Evolutionary conservation across 2,113 vertebrate species (phyloP), one percentile per base, ranked within the genome.

Genomic region (Dermatemys mawii): DNA sequence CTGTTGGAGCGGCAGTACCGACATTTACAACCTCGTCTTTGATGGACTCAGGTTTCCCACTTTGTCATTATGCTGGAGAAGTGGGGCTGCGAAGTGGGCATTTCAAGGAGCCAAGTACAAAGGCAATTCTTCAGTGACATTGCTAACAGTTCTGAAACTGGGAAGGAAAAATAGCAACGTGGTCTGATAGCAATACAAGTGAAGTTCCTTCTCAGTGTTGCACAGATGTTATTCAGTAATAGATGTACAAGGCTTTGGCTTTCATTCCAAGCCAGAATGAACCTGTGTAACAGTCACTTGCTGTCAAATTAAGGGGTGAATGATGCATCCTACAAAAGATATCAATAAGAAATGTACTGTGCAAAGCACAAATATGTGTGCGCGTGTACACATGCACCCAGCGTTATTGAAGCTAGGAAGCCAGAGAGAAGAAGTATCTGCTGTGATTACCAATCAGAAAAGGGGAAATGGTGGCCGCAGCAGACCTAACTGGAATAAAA

Each of bases 61-160:
- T 85, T n/a, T 49, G 8, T 21, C 91, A 55, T 49, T 60, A 51
- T 49, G 35, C 12, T n/a, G 53, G 80, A 19, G 44, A 49, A n/a
- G 27, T 46, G 57, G 6, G 51, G 27, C 51, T 94, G 44, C 81
- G 53, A 89, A 87, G 32, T 8, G 85, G 76, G 55, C 73, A 84
- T 78, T 70, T 57, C 4, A 29, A 29, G 3, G n/a, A 50, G 86
- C 50, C 81, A 84, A 89, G 5, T 1, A 49, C 35, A 46, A 85
- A 67, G 21, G 57, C 44, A 48, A 16, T 32, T 78, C 80, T 86
- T 60, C 53, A 41, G 21, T 29, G 60, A 6, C 0, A 0, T 0
- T 0, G n/a, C 60, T 27, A 73, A 81, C 24, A 54, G 55, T 82
- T 38, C 13, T 1, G 4, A 82, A 41, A 86, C 2, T 0, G 0